Evolutionary conservation across 2,113 vertebrate species (phyloP), one percentile per base, ranked within the genome.

Genomic region (Platichthys stellatus): DNA sequence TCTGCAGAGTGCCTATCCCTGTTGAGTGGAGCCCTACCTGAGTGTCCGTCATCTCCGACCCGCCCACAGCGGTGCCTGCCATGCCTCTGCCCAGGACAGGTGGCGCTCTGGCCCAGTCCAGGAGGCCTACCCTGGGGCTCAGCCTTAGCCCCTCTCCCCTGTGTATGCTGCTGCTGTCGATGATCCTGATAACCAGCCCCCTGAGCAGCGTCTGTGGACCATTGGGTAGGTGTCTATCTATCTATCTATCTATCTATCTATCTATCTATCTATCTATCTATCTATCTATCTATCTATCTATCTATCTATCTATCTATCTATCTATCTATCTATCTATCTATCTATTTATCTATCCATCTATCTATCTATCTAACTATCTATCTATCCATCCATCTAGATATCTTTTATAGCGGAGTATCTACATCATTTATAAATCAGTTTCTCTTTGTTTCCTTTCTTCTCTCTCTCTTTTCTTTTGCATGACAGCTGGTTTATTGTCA

Each of bases 1-100:
- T 87, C 68, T 70, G 57, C 90, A 93, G 92, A 90, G 90, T 90
- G 91, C 89, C 89, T 87, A 87, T 72, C 78, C 82, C 78, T 89
- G 81, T 69, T 89, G 86, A 92, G 89, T 65, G 74, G 90, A 87
- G 65, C 65, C 71, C 83, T 17, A 1, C 74, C 73, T 35, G 28
- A 57, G 69, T 85, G 75, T 75, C 69, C 6, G 4, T 63, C 76
- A 24, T 86, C 84, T 83, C 70, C 81, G 51, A 71, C 69, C 75
- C 58, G 47, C 79, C 84, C 45, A 43, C 20, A 18, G 73, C 21
- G 76, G 76, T 74, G 84, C 85, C 90, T 72, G 84, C 84, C 91
- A 93, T 93, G 92, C 53, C 81, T 85, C 76, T 74, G 63, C 71
- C 85, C 76, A 75, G 85, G 68, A 76, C 81, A 38, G 71, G 67